Evolutionary conservation across 2,888 invertebrate genomes (phyloP), one percentile per base, ranked within the genome.

Genomic region (Nysson spinosus): DNA sequence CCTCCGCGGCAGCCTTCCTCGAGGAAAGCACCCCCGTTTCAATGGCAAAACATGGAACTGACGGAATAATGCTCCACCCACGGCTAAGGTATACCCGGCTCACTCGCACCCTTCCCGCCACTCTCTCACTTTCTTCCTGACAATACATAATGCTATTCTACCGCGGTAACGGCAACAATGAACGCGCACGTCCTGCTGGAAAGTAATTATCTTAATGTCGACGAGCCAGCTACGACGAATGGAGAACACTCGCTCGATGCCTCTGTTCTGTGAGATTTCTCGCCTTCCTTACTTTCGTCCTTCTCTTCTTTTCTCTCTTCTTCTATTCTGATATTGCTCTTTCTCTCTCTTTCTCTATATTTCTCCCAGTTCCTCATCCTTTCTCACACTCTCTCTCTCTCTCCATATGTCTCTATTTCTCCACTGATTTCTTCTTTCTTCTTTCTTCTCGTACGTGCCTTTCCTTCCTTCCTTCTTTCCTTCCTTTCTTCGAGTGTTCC

Each of bases 121-220:
- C 68, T 60, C 54, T 58, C 63, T 52, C 61, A 64, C 70, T 78
- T 77, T 78, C 78, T 77, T 77, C 65, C 30, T 24, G 67, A 78
- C 78, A 75, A 71, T 77, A 61, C 69, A 78, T 78, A 78, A 78
- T 78, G 65, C 71, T 75, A 78, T 78, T 78, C 77, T 78, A 68
- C 52, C 74, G 77, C 75, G 75, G 78, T 78, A 75, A 75, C 73
- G 51, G 51, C 67, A 61, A 74, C 77, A 75, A 75, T 73, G 58
- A 57, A 44, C 64, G 66, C 75, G 75, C 72, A 76, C 70, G 70
- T 77, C 77, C 78, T 68, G 70, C 77, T 78, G 71, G 73, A 77
- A 78, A 78, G 77, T 78, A 78, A 78, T 78, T 78, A 78, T 78
- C 78, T 78, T 78, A 78, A 78, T 79, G 78, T 75, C 77, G 77